Conservation (phyloP, 2,113 vertebrate genomes). For the Chionomys nivalis region DNA sequence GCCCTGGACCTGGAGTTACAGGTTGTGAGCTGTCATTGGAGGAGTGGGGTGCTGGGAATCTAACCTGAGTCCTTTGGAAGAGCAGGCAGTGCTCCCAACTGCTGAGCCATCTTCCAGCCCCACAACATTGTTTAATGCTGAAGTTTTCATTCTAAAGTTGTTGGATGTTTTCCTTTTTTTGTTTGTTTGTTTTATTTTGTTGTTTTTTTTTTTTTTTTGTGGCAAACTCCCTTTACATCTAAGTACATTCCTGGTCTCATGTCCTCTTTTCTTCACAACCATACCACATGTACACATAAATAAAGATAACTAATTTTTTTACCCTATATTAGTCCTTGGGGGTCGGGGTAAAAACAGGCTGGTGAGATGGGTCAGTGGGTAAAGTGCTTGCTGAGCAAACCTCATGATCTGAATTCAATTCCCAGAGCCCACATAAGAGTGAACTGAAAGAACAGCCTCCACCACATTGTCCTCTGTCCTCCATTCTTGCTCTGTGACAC, state of each 20-base stretch:
- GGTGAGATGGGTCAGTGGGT: background rate
- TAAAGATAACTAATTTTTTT: slow-evolving; percentile 2
- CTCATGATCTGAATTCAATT: background rate
- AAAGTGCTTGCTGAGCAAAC: background rate
- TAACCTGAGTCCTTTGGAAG: background rate
- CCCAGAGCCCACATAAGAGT: background rate
- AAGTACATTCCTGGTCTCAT: background rate
- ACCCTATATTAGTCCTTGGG: background rate
- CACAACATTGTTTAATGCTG: slow-evolving; percentile 39
- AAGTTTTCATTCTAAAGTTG: background rate
- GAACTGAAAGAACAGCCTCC: background rate
- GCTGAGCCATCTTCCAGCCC: background rate
- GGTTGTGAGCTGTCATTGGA: background rate
- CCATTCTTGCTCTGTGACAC: background rate
- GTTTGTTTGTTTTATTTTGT: background rate
- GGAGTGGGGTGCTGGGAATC: background rate
- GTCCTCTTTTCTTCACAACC: background rate
- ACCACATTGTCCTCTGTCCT: background rate
- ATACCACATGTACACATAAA: background rate
- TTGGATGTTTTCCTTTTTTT: background rate
- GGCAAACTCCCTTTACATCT: background rate
- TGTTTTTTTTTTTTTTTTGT: background rate
- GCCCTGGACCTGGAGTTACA: background rate
- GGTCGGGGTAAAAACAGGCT: background rate
- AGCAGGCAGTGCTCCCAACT: background rate